Evolutionary conservation across 2,113 vertebrate genomes (phyloP), one percentile per base, ranked within the genome.

Genomic region (Salvelinus fontinalis): DNA sequence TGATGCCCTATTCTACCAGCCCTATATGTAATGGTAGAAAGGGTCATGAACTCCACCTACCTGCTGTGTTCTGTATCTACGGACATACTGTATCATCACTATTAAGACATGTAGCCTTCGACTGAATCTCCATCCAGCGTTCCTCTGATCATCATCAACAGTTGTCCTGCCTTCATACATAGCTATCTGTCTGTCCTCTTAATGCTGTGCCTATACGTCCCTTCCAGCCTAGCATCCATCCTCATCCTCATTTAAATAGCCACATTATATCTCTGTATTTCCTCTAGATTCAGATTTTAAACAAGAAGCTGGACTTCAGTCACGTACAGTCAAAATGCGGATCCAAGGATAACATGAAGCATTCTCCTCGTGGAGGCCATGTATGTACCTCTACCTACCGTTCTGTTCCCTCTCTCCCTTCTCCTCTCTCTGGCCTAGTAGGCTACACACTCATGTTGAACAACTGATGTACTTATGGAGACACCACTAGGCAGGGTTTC

Each of bases 241-340:
- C 24, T 24, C 75, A 83, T 79, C 81, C n/a, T 65, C 8, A 49
- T 29, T 24, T 14, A 74, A 86, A 89, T 48, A 70, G 51, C 60
- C 72, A 62, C 78, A 80, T 66, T 66, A 73, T 87, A 71, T 89
- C 75, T 92, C 73, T 93, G 82, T 87, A 88, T 93, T 87, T 85
- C 94, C 51, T 96, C 91, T 96, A 98, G 97, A 95, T 95, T 95
- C 96, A 95, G 81, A 96, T 98, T 95, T 95, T 96, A 96, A 96
- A 93, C 95, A 95, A 95, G 95, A 97, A 95, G 95, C 94, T 94
- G 88, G 95, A 98, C 95, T 95, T 95, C 96, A 96, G 92, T 79
- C 94, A 93, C 86, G 84, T 95, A 89, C 91, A 95, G 54, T 94
- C 96, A 92, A 95, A 96, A 85, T 95, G 95, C 93, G 94, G 94